A percentile compares a stretch with the other conserved stretches of the same genome.
Evolutionary conservation across 53 echinoderm and acorn worm species (phyloP).

Genomic region (Zoroaster sp.): DNA sequence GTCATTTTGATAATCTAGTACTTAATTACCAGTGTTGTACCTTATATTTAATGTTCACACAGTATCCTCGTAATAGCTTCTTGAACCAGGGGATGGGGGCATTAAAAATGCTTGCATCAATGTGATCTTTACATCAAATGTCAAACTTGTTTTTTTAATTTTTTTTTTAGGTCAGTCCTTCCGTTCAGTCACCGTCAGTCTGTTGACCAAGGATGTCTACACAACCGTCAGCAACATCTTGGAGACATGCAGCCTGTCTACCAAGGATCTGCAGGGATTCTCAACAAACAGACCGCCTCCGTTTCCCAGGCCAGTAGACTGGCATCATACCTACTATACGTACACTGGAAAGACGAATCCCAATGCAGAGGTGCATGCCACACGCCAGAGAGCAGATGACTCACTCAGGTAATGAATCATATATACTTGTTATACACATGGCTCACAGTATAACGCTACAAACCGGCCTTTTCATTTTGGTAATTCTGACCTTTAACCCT

Average conservation of each 20-base stretch:
- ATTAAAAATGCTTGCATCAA: too few species aligned
- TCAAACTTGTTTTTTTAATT: too few species aligned
- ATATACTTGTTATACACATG: too few species aligned
- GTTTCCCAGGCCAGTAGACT: conserved; percentile 75
- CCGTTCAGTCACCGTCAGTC: conserved; percentile 69
- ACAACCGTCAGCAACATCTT: conserved; percentile 79
- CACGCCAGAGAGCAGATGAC: conserved; percentile 57
- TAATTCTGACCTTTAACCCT: too few species aligned
- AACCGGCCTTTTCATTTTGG: too few species aligned
- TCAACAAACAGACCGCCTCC: background rate
- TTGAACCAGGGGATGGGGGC: too few species aligned
- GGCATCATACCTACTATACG: conserved; percentile 85
- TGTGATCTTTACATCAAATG: too few species aligned
- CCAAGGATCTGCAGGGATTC: conserved; percentile 65
- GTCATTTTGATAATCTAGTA: too few species aligned
- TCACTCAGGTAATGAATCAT: conserved; percentile 68
- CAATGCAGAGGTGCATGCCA: conserved; percentile 7
- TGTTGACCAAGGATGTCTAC: conserved; percentile 65
- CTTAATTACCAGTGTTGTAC: too few species aligned
- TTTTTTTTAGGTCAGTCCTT: conserved; percentile 31
- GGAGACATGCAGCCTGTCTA: conserved; percentile 80
- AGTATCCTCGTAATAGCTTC: too few species aligned
- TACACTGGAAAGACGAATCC: conserved; percentile 82
- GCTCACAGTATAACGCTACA: too few species aligned
- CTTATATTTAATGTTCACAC: too few species aligned